Conservation (phyloP, 2,113 vertebrate genomes). For the Ceyx melanurus region DNA sequence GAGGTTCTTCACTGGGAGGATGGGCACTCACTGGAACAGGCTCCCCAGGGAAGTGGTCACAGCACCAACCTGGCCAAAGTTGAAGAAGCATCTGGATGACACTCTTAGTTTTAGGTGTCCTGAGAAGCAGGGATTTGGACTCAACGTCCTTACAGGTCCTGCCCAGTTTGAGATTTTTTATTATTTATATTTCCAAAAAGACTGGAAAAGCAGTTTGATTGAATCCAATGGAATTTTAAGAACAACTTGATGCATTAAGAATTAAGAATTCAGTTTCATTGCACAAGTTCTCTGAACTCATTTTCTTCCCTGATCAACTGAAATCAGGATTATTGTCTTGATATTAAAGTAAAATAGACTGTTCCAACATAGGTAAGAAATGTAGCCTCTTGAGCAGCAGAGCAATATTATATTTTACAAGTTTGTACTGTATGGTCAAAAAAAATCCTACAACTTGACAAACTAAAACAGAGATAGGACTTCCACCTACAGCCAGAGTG, state of each 20-base stretch:
- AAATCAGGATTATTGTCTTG: not conserved
- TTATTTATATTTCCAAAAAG: not conserved
- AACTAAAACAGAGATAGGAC: not conserved
- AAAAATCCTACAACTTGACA: not conserved
- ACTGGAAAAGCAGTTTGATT: not conserved
- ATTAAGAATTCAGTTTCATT: not conserved
- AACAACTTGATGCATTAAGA: not conserved
- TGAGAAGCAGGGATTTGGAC: not conserved
- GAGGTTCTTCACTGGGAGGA: not conserved
- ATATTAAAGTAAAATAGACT: not conserved
- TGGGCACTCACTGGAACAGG: fast-evolving
- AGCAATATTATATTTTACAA: not conserved
- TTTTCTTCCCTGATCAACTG: not conserved
- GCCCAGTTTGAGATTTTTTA: not conserved
- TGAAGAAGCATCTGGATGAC: not conserved
- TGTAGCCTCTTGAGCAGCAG: not conserved
- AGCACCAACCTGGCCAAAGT: not conserved
- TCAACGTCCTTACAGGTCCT: not conserved
- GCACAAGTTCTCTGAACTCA: not conserved
- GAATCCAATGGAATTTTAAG: not conserved
- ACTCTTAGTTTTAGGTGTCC: not conserved
- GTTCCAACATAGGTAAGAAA: not conserved
- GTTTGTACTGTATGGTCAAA: not conserved
- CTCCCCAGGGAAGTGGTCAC: not conserved
- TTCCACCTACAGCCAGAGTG: not conserved